Evolutionary conservation across 1,140 invertebrate genomes (phyloP).

Genomic region (Sipha flava): DNA sequence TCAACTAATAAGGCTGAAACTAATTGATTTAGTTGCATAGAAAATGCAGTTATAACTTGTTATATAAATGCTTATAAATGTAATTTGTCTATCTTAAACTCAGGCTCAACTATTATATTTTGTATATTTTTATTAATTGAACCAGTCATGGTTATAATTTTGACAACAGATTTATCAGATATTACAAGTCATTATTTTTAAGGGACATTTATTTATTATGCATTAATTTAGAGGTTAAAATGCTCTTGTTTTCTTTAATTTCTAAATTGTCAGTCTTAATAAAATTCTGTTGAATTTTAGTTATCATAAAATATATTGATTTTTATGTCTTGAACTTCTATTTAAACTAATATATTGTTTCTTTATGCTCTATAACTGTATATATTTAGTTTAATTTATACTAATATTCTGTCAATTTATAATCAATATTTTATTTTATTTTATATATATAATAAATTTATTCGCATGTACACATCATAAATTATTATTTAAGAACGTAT

Average conservation of each 20-base stretch:
- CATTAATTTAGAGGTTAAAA: neutral
- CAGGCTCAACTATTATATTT: neutral
- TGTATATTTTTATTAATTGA: neutral
- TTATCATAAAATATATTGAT: neutral
- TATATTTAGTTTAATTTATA: too few relatives aligned
- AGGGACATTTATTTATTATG: neutral
- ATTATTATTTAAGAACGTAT: neutral
- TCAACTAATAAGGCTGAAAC: slow-evolving; percentile 10
- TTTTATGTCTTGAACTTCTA: neutral
- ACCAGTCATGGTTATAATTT: neutral
- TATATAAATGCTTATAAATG: neutral
- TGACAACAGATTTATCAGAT: neutral
- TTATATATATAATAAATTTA: too few relatives aligned
- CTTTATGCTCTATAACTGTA: neutral
- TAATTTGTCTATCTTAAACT: neutral
- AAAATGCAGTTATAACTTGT: neutral
- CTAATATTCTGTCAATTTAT: neutral
- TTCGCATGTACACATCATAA: neutral
- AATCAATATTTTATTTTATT: neutral
- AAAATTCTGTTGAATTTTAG: neutral
- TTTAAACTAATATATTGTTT: neutral
- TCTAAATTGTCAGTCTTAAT: neutral
- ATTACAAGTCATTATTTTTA: slow-evolving; percentile 12
- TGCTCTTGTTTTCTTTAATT: neutral
- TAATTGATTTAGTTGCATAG: too few relatives aligned